Evolutionary conservation across 92 coral and sea anemone genomes (phyloP).

Genomic region (Phymanthus crucifer): DNA sequence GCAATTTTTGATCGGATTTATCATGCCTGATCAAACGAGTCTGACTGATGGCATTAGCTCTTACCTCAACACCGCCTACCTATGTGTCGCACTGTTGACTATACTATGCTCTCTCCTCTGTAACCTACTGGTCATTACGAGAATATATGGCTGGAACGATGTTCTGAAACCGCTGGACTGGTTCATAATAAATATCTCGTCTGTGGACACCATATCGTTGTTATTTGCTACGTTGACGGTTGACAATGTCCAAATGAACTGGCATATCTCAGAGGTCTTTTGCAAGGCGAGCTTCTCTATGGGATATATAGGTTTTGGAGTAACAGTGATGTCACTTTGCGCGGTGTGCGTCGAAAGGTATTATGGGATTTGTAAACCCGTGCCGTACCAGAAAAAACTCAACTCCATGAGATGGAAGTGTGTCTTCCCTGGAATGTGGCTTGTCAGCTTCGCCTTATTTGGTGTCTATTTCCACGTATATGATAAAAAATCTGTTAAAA

Average conservation of each 20-base stretch:
- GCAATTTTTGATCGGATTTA: constrained; percentile 38
- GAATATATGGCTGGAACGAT: constrained; percentile 57
- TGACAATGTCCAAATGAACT: constrained; percentile 75
- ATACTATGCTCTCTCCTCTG: constrained; percentile 58
- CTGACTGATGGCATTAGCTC: constrained; percentile 47
- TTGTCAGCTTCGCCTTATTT: constrained; percentile 46
- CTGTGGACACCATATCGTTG: constrained; percentile 63
- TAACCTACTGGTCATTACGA: constrained; percentile 63
- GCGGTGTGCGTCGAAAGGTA: constrained; percentile 62
- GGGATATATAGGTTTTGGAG: constrained; percentile 56
- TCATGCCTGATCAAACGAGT: constrained; percentile 26
- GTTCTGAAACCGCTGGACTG: constrained; percentile 48
- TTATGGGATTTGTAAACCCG: constrained; percentile 67
- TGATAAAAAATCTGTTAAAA: constrained; percentile 43
- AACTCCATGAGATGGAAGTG: constrained; percentile 38
- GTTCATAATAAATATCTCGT: constrained; percentile 63
- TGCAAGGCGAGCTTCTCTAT: constrained; percentile 75
- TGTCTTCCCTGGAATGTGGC: constrained; percentile 55
- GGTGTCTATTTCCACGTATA: constrained; percentile 62
- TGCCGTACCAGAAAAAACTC: constrained; percentile 41
- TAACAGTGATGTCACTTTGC: constrained; percentile 54
- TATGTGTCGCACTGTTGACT: constrained; percentile 44
- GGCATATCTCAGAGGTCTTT: constrained; percentile 66
- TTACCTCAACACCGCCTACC: constrained; percentile 45
- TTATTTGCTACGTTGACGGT: constrained; percentile 76